A percentile compares a stretch with the other conserved stretches of the same genome.
These are phyloP conservation scores for Drosophila ercepeae DNA, from an alignment of 1,140 invertebrate genomes.

Conservation along the genomic window DNA sequence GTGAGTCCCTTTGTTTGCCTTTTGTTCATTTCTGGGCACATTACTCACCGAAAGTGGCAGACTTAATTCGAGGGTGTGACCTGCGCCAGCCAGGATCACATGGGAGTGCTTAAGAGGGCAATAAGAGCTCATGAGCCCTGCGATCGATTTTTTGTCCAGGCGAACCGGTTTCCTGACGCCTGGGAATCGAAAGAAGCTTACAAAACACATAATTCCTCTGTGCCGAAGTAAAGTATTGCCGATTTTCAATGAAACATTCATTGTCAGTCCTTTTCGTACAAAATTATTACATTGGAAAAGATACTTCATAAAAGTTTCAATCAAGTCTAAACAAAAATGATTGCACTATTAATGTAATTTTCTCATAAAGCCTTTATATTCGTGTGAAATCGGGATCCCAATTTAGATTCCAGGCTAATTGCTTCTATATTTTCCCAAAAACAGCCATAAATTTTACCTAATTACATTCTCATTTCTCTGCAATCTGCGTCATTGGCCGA, in stretches of 20 bases:
- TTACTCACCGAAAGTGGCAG: conserved; percentile 74
- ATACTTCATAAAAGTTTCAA: conserved; percentile 2
- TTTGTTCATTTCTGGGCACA: conserved; percentile 43
- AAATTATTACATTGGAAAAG: background rate
- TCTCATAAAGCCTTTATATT: conserved; percentile 21
- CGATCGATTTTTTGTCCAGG: conserved; percentile 35
- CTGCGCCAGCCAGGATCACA: conserved; percentile 54
- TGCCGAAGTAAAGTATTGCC: conserved; percentile 1
- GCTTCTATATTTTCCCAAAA: conserved; percentile 45
- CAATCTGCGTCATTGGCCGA: conserved; percentile 61
- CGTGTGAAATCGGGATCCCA: conserved; percentile 17
- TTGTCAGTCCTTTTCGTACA: background rate
- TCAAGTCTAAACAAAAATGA: conserved; percentile 9
- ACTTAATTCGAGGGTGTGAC: conserved; percentile 73
- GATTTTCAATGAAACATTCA: too few species aligned
- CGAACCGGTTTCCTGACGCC: conserved; percentile 12
- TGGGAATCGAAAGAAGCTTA: background rate
- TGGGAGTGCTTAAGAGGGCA: conserved; percentile 55
- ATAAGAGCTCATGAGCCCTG: conserved; percentile 43
- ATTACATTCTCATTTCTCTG: conserved; percentile 44
- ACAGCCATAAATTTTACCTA: conserved; percentile 44
- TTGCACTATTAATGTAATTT: conserved; percentile 3
- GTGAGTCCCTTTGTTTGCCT: conserved; percentile 38
- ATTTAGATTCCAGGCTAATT: conserved; percentile 48
- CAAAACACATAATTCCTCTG: background rate